These are phyloP conservation scores for Chrysemys picta DNA, from an alignment of 2,113 vertebrate species.

Conservation along the genomic window DNA sequence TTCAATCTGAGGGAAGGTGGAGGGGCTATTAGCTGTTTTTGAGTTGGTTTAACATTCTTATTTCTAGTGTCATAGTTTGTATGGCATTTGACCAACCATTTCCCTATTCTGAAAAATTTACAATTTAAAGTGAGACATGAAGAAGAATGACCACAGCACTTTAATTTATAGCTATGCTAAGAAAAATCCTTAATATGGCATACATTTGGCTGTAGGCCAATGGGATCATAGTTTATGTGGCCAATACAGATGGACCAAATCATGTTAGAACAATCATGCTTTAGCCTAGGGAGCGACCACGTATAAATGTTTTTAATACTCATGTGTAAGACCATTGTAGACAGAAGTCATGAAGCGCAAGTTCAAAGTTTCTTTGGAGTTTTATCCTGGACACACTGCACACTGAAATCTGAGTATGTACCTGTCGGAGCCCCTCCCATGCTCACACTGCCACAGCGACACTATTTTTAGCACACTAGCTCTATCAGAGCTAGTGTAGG, in stretches of 20 bases:
- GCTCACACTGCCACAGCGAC: no score
- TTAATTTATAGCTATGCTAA: slow-evolving; percentile 4
- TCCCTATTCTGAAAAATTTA: neutral
- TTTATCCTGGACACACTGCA: neutral
- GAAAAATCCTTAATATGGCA: slow-evolving; percentile 1
- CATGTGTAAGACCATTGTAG: neutral
- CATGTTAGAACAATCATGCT: neutral
- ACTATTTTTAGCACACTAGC: no score
- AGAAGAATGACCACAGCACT: neutral
- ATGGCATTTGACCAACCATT: slow-evolving; percentile 6
- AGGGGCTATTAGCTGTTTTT: neutral
- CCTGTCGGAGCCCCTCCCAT: no score
- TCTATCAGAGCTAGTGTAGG: no score
- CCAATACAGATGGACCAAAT: neutral
- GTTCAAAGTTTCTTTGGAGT: neutral
- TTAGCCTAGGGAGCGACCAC: neutral
- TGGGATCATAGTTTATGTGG: neutral
- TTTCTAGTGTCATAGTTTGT: neutral
- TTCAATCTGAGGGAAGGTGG: neutral
- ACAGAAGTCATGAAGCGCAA: neutral
- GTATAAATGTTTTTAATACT: neutral
- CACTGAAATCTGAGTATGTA: neutral
- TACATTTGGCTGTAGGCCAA: slow-evolving; percentile 7
- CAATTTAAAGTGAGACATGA: slow-evolving; percentile 24
- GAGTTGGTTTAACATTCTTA: neutral